A percentile compares a stretch with the other conserved stretches of the same genome.
Evolutionary conservation across 37 sponge, comb jelly and placozoan genomes (phyloP).

Genomic region (Theonella swinhoei): DNA sequence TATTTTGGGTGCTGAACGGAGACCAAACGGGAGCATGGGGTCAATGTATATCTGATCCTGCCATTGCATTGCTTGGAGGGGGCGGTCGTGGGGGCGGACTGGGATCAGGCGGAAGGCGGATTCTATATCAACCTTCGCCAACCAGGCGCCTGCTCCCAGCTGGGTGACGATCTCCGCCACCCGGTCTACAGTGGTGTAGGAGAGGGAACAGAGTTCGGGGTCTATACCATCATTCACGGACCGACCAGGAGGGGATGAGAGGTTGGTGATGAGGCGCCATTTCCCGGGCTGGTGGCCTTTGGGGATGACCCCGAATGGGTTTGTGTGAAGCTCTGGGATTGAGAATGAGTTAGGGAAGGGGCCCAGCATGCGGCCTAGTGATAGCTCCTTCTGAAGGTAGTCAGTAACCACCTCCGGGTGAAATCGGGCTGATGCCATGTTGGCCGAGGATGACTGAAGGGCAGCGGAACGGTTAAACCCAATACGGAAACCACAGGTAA

Average conservation of each 20-base stretch:
- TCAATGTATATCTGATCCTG: not conserved
- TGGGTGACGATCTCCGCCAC: not conserved
- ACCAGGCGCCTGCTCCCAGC: not conserved
- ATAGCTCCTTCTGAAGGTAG: too few relatives aligned
- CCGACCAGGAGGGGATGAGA: not conserved
- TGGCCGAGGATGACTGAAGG: too few relatives aligned
- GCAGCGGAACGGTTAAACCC: too few relatives aligned
- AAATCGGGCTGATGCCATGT: too few relatives aligned
- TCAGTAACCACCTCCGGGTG: too few relatives aligned
- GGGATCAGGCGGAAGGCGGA: conserved; percentile 16
- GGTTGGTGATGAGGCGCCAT: conserved; percentile 14
- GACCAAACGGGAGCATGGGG: too few relatives aligned
- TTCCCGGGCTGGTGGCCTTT: not conserved
- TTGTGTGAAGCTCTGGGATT: too few relatives aligned
- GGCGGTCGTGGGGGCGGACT: conserved; percentile 23
- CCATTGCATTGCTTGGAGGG: conserved; percentile 20
- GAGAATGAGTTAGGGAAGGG: too few relatives aligned
- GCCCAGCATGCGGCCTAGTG: too few relatives aligned
- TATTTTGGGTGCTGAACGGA: too few relatives aligned
- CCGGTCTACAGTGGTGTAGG: not conserved
- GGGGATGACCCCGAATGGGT: conserved; percentile 14
- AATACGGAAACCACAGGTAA: too few relatives aligned
- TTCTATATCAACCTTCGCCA: conserved; percentile 1
- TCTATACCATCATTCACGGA: conserved; percentile 27
- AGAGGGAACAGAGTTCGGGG: conserved; percentile 6